phyloP scores from a whole-genome alignment of 2,113 vertebrate genomes.

The Paralichthys olivaceus region DNA sequence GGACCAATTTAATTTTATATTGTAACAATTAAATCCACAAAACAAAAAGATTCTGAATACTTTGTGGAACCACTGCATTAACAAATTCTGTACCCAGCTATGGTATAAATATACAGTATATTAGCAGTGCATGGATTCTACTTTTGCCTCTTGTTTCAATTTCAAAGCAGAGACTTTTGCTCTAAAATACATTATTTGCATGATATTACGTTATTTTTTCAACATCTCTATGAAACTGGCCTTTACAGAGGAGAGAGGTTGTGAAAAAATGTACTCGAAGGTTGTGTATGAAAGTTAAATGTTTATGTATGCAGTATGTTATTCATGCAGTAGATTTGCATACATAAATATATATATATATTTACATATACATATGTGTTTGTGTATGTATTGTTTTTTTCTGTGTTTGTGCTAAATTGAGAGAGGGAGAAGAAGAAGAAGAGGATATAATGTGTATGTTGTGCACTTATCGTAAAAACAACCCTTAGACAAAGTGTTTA shows the following conservation, averaged over 20 bases:
- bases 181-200: background rate
- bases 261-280: background rate
- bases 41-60: background rate
- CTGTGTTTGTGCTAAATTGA: constrained; percentile 5
- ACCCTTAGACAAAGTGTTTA: constrained; percentile 49
- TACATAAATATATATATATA: background rate
- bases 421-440: constrained; percentile 4
- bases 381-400: background rate
- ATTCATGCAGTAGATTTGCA: background rate
- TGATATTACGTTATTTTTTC: background rate
- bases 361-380: background rate
- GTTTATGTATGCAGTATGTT: background rate
- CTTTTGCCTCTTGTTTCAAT: background rate
- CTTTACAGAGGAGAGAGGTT: background rate
- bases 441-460: constrained; percentile 10
- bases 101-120: background rate
- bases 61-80: background rate
- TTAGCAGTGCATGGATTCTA: background rate
- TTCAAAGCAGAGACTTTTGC: background rate
- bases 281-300: background rate
- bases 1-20: background rate
- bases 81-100: background rate
- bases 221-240: background rate
- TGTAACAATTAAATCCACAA: background rate
- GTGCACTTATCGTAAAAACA: constrained; percentile 71